Conservation (phyloP, 2,113 vertebrate genomes). For the Elephantulus edwardii region DNA sequence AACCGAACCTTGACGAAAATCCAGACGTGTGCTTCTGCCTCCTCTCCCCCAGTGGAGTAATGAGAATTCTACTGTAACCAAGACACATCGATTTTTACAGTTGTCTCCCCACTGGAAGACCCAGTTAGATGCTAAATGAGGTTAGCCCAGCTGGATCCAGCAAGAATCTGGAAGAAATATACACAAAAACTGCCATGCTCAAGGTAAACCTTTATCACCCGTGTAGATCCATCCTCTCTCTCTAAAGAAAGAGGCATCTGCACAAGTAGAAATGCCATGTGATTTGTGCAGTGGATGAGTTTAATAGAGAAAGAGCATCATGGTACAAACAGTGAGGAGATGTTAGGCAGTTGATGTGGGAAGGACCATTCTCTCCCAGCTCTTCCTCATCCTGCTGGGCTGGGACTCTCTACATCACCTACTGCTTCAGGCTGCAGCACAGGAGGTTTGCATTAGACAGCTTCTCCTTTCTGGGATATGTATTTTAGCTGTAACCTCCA, state of each 20-base stretch:
- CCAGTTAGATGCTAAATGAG: slow-evolving; percentile 43
- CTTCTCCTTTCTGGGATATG: not conserved
- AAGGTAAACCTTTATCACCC: slow-evolving; percentile 4
- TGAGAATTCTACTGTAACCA: slow-evolving; percentile 14
- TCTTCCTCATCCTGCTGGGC: not conserved
- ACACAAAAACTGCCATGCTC: slow-evolving; percentile 18
- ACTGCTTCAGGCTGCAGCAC: not conserved
- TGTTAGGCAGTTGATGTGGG: not conserved
- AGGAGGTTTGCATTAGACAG: not conserved
- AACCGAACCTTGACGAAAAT: slow-evolving; percentile 10
- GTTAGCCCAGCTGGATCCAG: slow-evolving; percentile 43
- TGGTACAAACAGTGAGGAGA: not conserved
- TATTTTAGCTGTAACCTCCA: not conserved
- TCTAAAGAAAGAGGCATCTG: not conserved
- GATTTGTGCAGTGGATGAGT: not conserved
- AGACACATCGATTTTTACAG: not conserved
- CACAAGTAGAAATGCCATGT: not conserved
- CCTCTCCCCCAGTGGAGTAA: not conserved
- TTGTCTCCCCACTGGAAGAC: not conserved
- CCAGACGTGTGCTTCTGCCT: not conserved
- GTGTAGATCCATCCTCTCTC: slow-evolving; percentile 10
- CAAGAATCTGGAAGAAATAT: not conserved
- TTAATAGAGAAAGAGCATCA: not conserved
- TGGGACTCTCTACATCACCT: not conserved
- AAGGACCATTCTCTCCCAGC: not conserved